phyloP scores from a whole-genome alignment of 2,113 vertebrate genomes.

The Pipra filicauda region DNA sequence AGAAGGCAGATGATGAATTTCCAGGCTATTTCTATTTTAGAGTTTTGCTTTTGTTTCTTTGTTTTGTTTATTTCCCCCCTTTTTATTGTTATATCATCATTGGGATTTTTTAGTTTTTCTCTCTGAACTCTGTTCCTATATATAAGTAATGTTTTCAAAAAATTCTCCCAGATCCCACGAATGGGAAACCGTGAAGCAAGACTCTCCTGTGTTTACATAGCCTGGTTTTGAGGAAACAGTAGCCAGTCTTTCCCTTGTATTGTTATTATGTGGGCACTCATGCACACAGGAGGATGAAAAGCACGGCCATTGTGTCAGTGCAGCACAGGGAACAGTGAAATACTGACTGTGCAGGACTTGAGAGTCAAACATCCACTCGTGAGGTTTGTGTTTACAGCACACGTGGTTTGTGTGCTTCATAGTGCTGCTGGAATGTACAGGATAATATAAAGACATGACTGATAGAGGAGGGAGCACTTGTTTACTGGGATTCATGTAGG shows the following conservation, averaged over 20 bases:
- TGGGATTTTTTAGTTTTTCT: background rate
- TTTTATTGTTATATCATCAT: background rate
- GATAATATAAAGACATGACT: background rate
- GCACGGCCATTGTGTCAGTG: background rate
- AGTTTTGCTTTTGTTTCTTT: background rate
- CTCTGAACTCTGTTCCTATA: background rate
- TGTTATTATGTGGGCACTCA: fast-evolving
- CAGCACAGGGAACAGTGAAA: background rate
- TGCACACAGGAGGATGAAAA: background rate
- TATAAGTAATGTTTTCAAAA: background rate
- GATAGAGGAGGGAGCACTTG: background rate
- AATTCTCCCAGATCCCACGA: background rate
- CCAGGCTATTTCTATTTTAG: background rate
- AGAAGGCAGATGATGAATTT: background rate
- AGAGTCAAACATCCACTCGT: background rate
- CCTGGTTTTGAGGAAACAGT: background rate
- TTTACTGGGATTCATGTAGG: background rate
- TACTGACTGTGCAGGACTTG: background rate
- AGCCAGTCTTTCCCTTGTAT: background rate
- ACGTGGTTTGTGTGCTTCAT: fast-evolving
- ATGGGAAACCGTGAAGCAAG: background rate
- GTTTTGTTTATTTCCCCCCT: background rate
- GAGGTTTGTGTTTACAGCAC: background rate
- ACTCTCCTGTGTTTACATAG: background rate
- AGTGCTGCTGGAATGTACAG: background rate